A percentile compares a stretch with the other conserved stretches of the same genome.
These are phyloP conservation scores for Caenorhabditis sulstoni DNA, from an alignment of 2,888 invertebrate genomes.

Conservation along the genomic window DNA sequence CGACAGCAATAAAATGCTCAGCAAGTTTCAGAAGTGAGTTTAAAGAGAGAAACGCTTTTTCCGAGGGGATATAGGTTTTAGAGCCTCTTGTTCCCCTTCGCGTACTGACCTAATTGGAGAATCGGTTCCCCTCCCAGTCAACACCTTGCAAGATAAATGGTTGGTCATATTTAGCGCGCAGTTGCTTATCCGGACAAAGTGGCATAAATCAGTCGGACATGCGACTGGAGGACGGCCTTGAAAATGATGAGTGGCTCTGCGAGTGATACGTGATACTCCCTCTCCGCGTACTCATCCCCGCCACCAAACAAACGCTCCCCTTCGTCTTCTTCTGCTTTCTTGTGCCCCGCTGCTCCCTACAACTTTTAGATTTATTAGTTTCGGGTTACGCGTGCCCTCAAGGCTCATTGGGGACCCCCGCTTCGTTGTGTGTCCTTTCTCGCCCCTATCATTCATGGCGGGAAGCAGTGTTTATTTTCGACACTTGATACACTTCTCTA, in stretches of 20 bases:
- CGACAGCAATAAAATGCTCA: conserved; percentile 23
- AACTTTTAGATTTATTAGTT: conserved; percentile 55
- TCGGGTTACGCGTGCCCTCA: conserved; percentile 35
- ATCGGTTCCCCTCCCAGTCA: conserved; percentile 18
- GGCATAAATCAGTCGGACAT: conserved; percentile 44
- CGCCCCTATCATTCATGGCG: conserved; percentile 21
- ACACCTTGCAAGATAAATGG: conserved; percentile 45
- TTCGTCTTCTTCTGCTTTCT: conserved; percentile 19
- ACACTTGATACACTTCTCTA: conserved; percentile 36
- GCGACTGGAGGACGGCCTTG: conserved; percentile 29
- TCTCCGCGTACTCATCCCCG: conserved; percentile 39
- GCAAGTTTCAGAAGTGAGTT: conserved; percentile 38
- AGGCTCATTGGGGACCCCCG: conserved; percentile 28
- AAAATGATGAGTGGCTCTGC: conserved; percentile 56
- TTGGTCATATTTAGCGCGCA: conserved; percentile 23
- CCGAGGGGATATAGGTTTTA: background rate
- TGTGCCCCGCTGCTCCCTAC: conserved; percentile 24
- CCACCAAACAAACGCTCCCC: conserved; percentile 48
- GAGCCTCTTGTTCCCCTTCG: background rate
- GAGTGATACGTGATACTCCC: conserved; percentile 54
- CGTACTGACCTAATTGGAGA: conserved; percentile 17
- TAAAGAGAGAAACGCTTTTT: background rate
- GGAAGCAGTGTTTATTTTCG: conserved; percentile 19
- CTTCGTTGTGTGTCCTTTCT: conserved; percentile 14
- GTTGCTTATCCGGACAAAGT: conserved; percentile 28